Conservation (phyloP, 2,113 vertebrate species). For the Apaloderma vittatum region DNA sequence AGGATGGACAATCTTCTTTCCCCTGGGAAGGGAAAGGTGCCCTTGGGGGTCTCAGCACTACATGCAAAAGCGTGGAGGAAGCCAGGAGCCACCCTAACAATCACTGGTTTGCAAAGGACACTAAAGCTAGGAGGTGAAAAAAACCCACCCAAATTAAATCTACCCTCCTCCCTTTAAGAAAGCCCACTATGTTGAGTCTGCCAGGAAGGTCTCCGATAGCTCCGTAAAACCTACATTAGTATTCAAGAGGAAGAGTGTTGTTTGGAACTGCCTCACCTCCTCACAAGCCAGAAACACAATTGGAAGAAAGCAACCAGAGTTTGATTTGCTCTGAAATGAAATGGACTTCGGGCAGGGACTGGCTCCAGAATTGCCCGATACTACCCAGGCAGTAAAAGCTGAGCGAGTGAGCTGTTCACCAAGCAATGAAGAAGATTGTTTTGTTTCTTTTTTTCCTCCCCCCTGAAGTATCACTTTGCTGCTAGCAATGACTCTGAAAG, state of each 20-base stretch:
- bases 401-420: background rate
- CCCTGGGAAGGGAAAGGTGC: background rate
- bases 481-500: background rate
- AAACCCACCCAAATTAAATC: background rate
- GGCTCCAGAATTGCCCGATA: background rate
- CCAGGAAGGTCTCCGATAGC: background rate
- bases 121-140: background rate
- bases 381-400: background rate
- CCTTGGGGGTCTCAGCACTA: background rate
- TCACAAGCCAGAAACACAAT: background rate
- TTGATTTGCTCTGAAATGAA: constrained; percentile 29
- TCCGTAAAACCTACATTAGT: background rate
- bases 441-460: too few relatives aligned
- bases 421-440: background rate
- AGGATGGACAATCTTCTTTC: background rate
- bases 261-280: background rate
- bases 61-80: rapidly evolving
- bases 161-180: rapidly evolving
- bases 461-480: background rate
- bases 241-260: background rate
- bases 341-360: background rate
- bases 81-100: background rate
- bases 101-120: background rate
- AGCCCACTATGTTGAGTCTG: background rate
- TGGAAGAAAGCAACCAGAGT: background rate